A percentile compares a stretch with the other conserved stretches of the same genome.
Evolutionary conservation across 2,797 vertebrate genomes (phyloP).

Genomic region (Oryzias dopingdopingensis): DNA sequence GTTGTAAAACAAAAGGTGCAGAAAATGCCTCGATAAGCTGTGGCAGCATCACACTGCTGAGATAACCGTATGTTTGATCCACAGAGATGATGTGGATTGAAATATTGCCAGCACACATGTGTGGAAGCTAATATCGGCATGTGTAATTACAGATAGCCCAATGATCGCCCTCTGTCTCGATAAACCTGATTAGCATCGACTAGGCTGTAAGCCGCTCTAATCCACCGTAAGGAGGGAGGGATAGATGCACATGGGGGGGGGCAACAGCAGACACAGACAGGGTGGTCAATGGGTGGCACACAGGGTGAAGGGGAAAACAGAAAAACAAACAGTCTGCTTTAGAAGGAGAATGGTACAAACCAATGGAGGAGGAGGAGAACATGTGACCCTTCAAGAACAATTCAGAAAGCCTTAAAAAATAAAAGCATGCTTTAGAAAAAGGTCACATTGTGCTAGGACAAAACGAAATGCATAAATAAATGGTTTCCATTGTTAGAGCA

Average conservation of each 20-base stretch:
- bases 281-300: constrained; percentile 6
- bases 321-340: constrained; percentile 7
- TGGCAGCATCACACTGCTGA: constrained; percentile 27
- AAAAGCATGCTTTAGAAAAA: too few relatives aligned
- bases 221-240: constrained; percentile 58
- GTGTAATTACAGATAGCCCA: constrained; percentile 71
- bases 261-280: constrained; percentile 7
- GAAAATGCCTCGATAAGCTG: constrained; percentile 36
- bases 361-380: background rate
- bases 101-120: constrained; percentile 53
- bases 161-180: constrained; percentile 69
- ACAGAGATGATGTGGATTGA: constrained; percentile 61
- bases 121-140: constrained; percentile 62
- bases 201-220: constrained; percentile 56
- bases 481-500: too few relatives aligned
- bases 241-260: constrained; percentile 5
- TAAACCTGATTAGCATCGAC: constrained; percentile 76
- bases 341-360: constrained; percentile 13
- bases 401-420: too few relatives aligned
- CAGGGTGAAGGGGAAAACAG: constrained; percentile 7
- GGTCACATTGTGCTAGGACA: too few relatives aligned
- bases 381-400: too few relatives aligned
- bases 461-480: too few relatives aligned
- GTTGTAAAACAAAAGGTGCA: constrained; percentile 46
- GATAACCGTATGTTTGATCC: constrained; percentile 57